phyloP scores from a whole-genome alignment of 2,113 vertebrate genomes.

The Oxyura jamaicensis region DNA sequence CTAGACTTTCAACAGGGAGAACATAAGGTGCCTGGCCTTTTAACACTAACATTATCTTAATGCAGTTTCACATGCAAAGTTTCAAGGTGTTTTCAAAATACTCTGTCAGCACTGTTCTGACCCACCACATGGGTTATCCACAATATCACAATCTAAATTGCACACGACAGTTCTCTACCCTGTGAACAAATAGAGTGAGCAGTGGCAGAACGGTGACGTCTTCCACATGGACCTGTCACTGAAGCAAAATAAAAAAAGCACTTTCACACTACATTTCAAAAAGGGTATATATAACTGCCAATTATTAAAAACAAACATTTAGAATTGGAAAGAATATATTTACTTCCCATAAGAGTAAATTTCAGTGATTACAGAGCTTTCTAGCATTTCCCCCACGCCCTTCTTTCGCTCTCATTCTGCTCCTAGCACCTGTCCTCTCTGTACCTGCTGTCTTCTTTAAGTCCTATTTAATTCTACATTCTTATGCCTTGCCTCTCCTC shows the following conservation, averaged over 20 bases:
- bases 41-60: neutral
- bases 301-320: neutral
- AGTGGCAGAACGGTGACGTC: neutral
- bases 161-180: constrained; percentile 31
- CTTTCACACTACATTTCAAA: neutral
- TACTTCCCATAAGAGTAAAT: neutral
- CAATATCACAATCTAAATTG: constrained; percentile 1
- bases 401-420: neutral
- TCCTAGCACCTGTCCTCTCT: neutral
- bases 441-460: neutral
- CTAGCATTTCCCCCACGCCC: neutral
- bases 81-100: neutral
- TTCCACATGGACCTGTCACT: neutral
- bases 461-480: neutral
- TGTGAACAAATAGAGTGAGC: neutral
- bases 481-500: neutral
- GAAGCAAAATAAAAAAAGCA: neutral
- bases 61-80: neutral
- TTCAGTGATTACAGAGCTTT: neutral
- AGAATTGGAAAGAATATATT: neutral
- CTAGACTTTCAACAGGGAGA: neutral
- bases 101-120: neutral
- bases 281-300: neutral
- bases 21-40: neutral
- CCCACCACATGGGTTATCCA: neutral